Evolutionary conservation across 2,888 invertebrate genomes (phyloP).

Genomic region (Epinotia ramella): DNA sequence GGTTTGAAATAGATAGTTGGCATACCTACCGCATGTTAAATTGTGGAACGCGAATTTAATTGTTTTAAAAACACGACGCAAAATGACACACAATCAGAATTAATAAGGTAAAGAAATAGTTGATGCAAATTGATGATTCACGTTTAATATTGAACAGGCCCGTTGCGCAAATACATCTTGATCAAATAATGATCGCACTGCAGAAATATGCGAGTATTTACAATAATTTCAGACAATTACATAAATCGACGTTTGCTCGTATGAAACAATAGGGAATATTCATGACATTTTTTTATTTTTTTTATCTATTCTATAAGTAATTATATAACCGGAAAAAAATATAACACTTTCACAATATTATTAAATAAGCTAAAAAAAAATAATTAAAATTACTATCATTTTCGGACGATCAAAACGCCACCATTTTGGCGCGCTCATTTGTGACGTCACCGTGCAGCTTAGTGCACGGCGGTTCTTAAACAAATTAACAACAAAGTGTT

Average conservation of each 20-base stretch:
- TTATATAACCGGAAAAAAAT: no score
- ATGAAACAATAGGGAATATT: no score
- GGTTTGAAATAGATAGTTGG: constrained; percentile 11
- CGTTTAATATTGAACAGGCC: constrained; percentile 40
- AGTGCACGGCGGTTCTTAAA: no score
- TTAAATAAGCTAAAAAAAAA: no score
- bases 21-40: constrained; percentile 29
- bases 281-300: no score
- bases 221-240: constrained; percentile 38
- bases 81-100: constrained; percentile 29
- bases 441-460: no score
- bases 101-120: constrained; percentile 36
- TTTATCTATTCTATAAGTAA: no score
- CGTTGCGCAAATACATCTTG: constrained; percentile 36
- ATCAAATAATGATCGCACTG: constrained; percentile 46
- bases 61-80: constrained; percentile 27
- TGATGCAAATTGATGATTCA: constrained; percentile 35
- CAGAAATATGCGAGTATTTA: constrained; percentile 40
- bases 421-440: no score
- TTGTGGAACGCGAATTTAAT: constrained; percentile 4
- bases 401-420: no score
- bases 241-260: constrained; percentile 51
- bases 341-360: no score
- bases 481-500: no score
- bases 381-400: no score